These are phyloP conservation scores for Aelia acuminata DNA, from an alignment of 2,888 invertebrate genomes.

Conservation along the genomic window DNA sequence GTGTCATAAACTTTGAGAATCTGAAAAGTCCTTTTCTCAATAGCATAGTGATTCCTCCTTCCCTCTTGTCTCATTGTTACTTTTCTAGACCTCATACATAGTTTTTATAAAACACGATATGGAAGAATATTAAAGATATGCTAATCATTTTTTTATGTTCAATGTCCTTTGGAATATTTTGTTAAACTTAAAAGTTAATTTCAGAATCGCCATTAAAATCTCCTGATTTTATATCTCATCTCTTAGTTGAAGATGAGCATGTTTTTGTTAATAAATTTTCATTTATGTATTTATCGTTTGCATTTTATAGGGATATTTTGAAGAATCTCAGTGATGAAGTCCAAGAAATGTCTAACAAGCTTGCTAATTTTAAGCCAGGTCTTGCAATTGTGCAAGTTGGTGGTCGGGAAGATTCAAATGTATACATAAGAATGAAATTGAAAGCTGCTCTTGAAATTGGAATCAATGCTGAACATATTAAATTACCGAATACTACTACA, in stretches of 20 bases:
- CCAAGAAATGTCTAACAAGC: constrained; percentile 69
- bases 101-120: too few relatives aligned
- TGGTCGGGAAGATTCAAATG: constrained; percentile 95
- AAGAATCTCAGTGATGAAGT: constrained; percentile 79
- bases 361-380: constrained; percentile 76
- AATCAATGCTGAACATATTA: constrained; percentile 84
- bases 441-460: constrained; percentile 94
- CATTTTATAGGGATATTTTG: constrained; percentile 78
- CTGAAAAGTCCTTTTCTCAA: too few relatives aligned
- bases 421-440: constrained; percentile 97
- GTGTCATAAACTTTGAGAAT: too few relatives aligned
- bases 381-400: constrained; percentile 97
- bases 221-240: background rate
- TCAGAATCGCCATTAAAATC: background rate
- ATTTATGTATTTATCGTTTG: background rate
- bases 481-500: constrained; percentile 84
- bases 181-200: background rate
- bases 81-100: too few relatives aligned
- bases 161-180: background rate
- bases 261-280: background rate
- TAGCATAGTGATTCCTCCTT: too few relatives aligned
- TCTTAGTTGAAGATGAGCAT: background rate
- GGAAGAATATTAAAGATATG: too few relatives aligned
- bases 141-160: background rate
- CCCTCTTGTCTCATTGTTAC: too few relatives aligned